Base-by-base conservation (phyloP, 2,888 invertebrate genomes). In the Micropterix aruncella region DNA sequence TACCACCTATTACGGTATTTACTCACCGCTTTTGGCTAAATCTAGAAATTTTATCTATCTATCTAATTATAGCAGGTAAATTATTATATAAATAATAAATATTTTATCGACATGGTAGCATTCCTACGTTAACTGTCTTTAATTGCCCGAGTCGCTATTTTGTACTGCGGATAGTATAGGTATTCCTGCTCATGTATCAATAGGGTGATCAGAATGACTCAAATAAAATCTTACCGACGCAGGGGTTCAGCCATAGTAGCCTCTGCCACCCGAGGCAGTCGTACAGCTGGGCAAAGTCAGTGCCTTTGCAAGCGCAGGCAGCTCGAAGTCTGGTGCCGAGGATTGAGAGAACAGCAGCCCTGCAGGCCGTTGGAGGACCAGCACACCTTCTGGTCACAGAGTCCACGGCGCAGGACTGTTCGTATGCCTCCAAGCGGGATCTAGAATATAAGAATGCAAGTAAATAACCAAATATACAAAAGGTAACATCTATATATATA, bases 211-310 rank as follows among this genome's bases (percentile, higher is more conserved):
- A n/a, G n/a, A n/a, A n/a, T n/a, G n/a, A n/a, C n/a, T n/a, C n/a
- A n/a, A n/a, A n/a, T n/a, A n/a, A n/a, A n/a, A n/a, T n/a, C n/a
- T 79, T 65, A 92, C 92, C 90, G 54, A 92, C 91, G 63, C 92
- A 92, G 43, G 91, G 89, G 63, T 92, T 92, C 47, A 91, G 80
- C 91, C 92, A 92, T 37, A 92, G 73, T 37, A 91, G 74, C 47
- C 91, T 64, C 57, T 91, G 88, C 91, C 92, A 92, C 43, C 90
- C 91, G 1, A 91, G 75, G 55, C 92, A 92, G 57, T 88, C 86
- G 60, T 90, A 89, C 27, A 89, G 71, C 60, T 89, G 85, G 37
- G 83, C 80, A 57, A 84, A 79, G 66, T 91, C 89, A 2, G 86
- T 84, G 27, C 88, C 88, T 50, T 88, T 81, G 61, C 93, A 93